phyloP scores from a whole-genome alignment of 2,113 vertebrate species.

The Gasterosteus nipponicus region DNA sequence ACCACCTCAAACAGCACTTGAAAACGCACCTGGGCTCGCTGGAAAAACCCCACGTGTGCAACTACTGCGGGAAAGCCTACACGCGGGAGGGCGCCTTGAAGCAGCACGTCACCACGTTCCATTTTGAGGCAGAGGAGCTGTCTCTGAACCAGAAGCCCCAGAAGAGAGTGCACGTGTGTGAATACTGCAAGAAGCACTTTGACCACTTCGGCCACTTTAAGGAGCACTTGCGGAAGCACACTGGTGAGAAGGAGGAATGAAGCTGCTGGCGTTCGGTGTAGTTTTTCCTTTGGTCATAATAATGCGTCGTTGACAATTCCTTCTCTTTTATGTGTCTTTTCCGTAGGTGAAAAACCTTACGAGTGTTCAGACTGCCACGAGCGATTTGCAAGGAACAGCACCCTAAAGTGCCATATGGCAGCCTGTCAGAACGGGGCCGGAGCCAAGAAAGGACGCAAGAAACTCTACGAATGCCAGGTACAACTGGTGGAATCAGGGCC shows the following conservation, averaged over 20 bases:
- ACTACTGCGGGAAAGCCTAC: conserved; percentile 94
- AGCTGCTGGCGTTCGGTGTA: neutral
- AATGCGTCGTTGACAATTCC: neutral
- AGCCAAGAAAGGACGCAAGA: conserved; percentile 98
- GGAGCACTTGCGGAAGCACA: conserved; percentile 97
- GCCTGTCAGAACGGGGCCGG: conserved; percentile 96
- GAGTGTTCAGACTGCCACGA: conserved; percentile 98
- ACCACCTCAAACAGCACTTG: conserved; percentile 99
- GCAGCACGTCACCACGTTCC: conserved; percentile 92
- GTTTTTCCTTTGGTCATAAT: neutral
- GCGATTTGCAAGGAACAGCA: conserved; percentile 96
- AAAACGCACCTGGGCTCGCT: conserved; percentile 86
- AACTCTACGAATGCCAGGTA: conserved; percentile 99
- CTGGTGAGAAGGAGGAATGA: conserved; percentile 76
- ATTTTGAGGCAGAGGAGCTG: conserved; percentile 89
- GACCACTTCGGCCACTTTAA: conserved; percentile 99
- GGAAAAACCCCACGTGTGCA: conserved; percentile 90
- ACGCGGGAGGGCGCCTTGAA: conserved; percentile 96
- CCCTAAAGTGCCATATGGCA: conserved; percentile 95
- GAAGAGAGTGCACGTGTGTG: conserved; percentile 96
- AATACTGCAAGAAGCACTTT: conserved; percentile 97
- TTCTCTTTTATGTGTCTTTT: conserved; percentile 32
- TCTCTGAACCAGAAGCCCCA: conserved; percentile 89
- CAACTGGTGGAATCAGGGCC: conserved; percentile 6
- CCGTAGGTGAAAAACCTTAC: conserved; percentile 96